phyloP scores from a whole-genome alignment of 2,113 vertebrate genomes.

The Hucho hucho region DNA sequence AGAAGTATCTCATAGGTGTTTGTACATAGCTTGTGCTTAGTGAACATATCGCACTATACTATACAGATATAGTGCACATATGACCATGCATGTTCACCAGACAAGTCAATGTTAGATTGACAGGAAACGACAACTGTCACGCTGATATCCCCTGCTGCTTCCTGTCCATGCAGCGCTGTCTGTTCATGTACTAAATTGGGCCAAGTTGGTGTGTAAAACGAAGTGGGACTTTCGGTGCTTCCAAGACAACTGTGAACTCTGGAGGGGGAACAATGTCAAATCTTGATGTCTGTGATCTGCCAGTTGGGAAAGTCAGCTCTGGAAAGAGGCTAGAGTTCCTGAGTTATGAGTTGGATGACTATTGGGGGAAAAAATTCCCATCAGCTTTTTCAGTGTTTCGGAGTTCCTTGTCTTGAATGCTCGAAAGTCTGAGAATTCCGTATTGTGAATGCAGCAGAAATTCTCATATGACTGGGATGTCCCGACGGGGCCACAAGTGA shows the following conservation, averaged over 20 bases:
- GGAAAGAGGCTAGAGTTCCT: too few species aligned
- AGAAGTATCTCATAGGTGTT: neutral
- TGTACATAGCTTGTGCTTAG: conserved; percentile 63
- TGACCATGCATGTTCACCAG: conserved; percentile 32
- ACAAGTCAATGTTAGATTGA: conserved; percentile 36
- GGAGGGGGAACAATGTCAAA: too few species aligned
- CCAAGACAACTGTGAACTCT: too few species aligned
- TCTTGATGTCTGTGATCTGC: too few species aligned
- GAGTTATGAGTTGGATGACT: too few species aligned
- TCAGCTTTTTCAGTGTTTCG: too few species aligned
- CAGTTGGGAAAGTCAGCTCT: too few species aligned
- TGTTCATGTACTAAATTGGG: conserved; percentile 11
- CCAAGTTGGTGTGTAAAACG: conserved; percentile 26
- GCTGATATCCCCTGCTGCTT: neutral
- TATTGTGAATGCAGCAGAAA: neutral
- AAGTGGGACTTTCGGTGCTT: neutral
- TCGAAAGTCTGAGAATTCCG: too few species aligned
- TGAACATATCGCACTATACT: conserved; percentile 48
- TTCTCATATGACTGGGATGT: neutral
- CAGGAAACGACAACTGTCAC: conserved; percentile 20
- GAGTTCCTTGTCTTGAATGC: too few species aligned
- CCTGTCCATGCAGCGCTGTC: conserved; percentile 22
- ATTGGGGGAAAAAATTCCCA: too few species aligned
- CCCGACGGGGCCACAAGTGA: too few species aligned
- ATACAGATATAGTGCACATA: conserved; percentile 41